A percentile compares a stretch with the other conserved stretches of the same genome.
Conservation (phyloP, 2,888 invertebrate species). For the Ashinkailepas kermadecensis region DNA sequence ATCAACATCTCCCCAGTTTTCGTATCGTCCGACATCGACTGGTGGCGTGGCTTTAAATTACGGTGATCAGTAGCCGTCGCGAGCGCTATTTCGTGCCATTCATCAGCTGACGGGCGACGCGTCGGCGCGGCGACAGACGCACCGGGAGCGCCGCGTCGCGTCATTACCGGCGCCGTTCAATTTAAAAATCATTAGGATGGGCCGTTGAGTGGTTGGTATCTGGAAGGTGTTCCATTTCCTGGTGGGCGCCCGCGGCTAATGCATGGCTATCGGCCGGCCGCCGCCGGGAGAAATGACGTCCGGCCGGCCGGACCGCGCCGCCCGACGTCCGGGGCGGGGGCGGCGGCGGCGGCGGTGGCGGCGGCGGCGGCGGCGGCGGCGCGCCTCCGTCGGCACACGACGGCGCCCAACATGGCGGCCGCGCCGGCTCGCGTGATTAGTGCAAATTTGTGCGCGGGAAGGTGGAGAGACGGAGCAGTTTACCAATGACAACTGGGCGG, state of each 20-base stretch:
- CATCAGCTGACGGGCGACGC: not conserved
- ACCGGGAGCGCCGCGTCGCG: not conserved
- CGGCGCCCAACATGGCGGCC: not conserved
- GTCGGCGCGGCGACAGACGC: not conserved
- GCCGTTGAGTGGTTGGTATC: conserved; percentile 14
- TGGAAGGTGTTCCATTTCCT: conserved; percentile 18
- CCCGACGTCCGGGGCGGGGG: no score
- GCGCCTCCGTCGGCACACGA: not conserved
- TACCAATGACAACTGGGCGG: conserved; percentile 1
- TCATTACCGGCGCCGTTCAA: conserved; percentile 11
- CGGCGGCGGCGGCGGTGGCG: not conserved
- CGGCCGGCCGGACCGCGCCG: not conserved
- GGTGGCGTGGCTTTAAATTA: not conserved
- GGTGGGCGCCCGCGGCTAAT: not conserved
- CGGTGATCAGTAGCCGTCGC: not conserved
- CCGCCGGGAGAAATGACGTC: not conserved
- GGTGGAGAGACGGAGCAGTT: conserved; percentile 8
- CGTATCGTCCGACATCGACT: not conserved
- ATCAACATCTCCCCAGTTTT: conserved; percentile 3
- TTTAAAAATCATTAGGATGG: conserved; percentile 18
- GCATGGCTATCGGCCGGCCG: not conserved
- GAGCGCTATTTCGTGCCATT: not conserved
- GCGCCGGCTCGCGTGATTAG: not conserved
- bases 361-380: not conserved
- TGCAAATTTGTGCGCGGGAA: conserved; percentile 6